These are phyloP conservation scores for Okapia johnstoni DNA, from an alignment of 2,113 vertebrate species.

Conservation along the genomic window DNA sequence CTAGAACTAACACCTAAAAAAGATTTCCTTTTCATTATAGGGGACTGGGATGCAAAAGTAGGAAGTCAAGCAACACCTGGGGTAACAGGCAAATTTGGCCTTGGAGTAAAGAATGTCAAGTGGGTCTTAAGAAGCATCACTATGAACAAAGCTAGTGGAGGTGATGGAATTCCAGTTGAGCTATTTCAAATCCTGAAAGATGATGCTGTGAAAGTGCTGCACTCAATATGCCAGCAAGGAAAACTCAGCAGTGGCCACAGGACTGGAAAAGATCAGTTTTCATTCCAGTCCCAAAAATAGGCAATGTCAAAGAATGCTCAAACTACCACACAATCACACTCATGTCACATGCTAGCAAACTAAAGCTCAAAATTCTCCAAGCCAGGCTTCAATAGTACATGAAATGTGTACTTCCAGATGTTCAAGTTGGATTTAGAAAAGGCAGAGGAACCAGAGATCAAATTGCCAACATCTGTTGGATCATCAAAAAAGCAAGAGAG, in stretches of 20 bases:
- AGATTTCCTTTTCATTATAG: not conserved
- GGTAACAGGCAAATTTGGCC: not conserved
- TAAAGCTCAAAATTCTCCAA: not conserved
- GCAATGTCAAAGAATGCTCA: not conserved
- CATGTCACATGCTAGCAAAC: not conserved
- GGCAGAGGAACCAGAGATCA: not conserved
- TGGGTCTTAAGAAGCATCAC: not conserved
- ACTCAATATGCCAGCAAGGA: not conserved
- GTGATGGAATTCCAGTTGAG: not conserved
- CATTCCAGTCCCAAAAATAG: fast-evolving
- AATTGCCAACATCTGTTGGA: fast-evolving
- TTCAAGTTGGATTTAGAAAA: not conserved
- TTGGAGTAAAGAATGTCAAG: not conserved
- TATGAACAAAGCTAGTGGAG: not conserved
- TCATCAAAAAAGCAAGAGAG: not conserved
- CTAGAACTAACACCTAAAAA: not conserved
- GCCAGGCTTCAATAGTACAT: not conserved
- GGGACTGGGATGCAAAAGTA: not conserved
- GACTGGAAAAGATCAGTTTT: not conserved
- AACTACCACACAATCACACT: not conserved
- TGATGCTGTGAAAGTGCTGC: not conserved
- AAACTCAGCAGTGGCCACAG: not conserved
- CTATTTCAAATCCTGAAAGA: not conserved
- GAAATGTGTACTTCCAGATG: not conserved
- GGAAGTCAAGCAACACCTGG: not conserved